Evolutionary conservation across 2,888 invertebrate genomes (phyloP).

Genomic region (Nomada fabriciana): DNA sequence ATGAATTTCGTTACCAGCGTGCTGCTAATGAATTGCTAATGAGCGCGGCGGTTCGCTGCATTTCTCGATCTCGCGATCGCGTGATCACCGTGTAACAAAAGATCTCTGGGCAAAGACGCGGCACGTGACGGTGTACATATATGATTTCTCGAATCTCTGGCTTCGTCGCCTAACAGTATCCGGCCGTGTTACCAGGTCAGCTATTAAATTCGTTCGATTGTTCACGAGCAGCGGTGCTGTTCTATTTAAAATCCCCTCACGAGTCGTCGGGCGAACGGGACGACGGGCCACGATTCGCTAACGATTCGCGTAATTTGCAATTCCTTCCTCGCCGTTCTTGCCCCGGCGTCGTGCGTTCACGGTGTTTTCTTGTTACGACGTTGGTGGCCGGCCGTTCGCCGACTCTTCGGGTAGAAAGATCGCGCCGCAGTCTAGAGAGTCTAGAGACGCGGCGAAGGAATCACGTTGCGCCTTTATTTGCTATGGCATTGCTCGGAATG

Average conservation of each 20-base stretch:
- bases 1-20: constrained; percentile 58
- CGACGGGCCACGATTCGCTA: constrained; percentile 50
- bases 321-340: constrained; percentile 52
- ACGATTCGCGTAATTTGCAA: constrained; percentile 66
- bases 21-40: constrained; percentile 67
- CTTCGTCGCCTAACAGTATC: not conserved
- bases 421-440: not conserved
- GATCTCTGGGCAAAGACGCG: not conserved
- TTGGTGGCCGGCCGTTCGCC: constrained; percentile 62
- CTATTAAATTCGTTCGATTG: not conserved
- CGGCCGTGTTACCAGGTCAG: not conserved
- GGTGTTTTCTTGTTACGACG: constrained; percentile 55
- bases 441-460: not conserved
- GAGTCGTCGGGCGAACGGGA: constrained; percentile 5
- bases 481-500: not conserved
- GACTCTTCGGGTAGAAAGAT: constrained; percentile 28
- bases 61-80: constrained; percentile 20
- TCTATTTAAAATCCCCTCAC: constrained; percentile 28
- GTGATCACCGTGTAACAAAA: constrained; percentile 6
- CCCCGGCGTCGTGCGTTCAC: constrained; percentile 17
- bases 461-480: not conserved
- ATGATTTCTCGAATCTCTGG: not conserved
- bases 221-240: constrained; percentile 1
- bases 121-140: not conserved
- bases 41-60: constrained; percentile 37